phyloP scores from a whole-genome alignment of 2,113 vertebrate species.

The Xiphias gladius region DNA sequence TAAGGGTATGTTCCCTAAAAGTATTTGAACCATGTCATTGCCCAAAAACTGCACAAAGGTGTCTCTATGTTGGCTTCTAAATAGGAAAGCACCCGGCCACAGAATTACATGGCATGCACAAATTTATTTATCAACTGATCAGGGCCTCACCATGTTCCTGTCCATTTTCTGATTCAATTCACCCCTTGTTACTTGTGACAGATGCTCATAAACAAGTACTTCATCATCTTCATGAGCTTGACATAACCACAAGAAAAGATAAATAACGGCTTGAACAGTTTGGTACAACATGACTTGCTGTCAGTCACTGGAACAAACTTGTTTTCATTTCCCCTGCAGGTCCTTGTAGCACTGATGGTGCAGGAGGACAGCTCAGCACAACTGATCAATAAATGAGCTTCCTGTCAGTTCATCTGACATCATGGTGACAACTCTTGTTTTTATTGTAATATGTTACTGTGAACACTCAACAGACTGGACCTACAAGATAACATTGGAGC shows the following conservation, averaged over 20 bases:
- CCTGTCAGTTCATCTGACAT: not conserved
- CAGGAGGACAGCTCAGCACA: conserved; percentile 1
- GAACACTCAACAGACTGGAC: conserved; percentile 39
- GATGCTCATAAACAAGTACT: not conserved
- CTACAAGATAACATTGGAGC: not conserved
- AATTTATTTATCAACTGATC: not conserved
- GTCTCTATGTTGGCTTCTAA: not conserved
- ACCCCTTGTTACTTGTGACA: not conserved
- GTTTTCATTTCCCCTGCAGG: conserved; percentile 4
- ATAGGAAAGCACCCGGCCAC: not conserved
- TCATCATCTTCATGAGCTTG: not conserved
- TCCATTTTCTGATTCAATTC: not conserved
- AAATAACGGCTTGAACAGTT: not conserved
- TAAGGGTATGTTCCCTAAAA: not conserved
- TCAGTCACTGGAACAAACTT: conserved; percentile 19
- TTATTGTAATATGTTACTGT: conserved; percentile 24
- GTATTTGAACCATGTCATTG: not conserved
- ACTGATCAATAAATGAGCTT: conserved; percentile 17
- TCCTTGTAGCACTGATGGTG: not conserved
- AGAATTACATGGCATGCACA: not conserved
- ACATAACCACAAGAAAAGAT: not conserved
- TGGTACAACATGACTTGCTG: not conserved
- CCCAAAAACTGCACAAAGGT: not conserved
- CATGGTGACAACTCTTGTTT: conserved; percentile 42
- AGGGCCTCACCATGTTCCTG: not conserved